Percentiles rank a stretch among this genome's conserved stretches.
Evolutionary conservation across 2,888 invertebrate genomes (phyloP).

Genomic region (Euzophera pinguis): DNA sequence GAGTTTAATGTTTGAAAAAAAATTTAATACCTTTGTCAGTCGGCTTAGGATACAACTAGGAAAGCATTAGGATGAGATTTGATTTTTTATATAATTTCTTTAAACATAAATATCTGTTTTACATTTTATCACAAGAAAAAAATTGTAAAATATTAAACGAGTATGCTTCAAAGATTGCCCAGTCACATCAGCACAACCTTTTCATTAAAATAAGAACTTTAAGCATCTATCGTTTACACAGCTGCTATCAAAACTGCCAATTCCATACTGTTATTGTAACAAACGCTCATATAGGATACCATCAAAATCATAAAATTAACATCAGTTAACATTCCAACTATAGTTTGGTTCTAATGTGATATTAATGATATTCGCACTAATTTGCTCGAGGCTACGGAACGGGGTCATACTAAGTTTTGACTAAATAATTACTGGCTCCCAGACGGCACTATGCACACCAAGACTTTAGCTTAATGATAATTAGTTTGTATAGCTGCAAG

Average conservation of each 20-base stretch:
- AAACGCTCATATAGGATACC: not conserved
- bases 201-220: not conserved
- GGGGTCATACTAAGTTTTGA: slow-evolving; percentile 55
- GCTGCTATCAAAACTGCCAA: not conserved
- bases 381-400: slow-evolving; percentile 49
- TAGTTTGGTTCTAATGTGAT: slow-evolving; percentile 52
- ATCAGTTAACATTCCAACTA: slow-evolving; percentile 36
- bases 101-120: no score
- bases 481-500: slow-evolving; percentile 11
- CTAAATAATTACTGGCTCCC: slow-evolving; percentile 56
- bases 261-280: not conserved
- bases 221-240: not conserved
- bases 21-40: no score
- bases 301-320: slow-evolving; percentile 16
- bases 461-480: slow-evolving; percentile 11
- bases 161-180: not conserved
- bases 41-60: no score
- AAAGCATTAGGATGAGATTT: no score
- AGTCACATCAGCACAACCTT: not conserved
- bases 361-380: slow-evolving; percentile 64
- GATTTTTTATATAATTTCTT: no score
- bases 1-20: no score
- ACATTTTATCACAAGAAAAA: no score
- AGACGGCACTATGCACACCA: slow-evolving; percentile 9
- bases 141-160: no score